These are phyloP conservation scores for Mechanitis mazaeus DNA, from an alignment of 2,888 invertebrate genomes.

Conservation along the genomic window DNA sequence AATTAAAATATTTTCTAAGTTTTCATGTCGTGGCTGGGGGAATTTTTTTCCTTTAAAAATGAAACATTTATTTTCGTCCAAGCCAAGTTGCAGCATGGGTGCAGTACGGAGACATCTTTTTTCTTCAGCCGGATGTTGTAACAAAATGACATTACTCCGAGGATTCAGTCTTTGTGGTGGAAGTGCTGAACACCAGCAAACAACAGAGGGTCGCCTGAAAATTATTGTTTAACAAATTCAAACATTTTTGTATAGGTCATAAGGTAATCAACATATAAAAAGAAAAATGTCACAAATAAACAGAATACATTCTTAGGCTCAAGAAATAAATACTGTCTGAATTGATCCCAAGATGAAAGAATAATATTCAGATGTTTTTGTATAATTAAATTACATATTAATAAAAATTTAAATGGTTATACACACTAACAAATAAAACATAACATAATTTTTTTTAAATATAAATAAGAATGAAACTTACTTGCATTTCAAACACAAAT, in stretches of 20 bases:
- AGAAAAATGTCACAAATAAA: no score
- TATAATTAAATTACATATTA: no score
- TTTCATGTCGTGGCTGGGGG: slow-evolving; percentile 80
- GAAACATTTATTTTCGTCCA: slow-evolving; percentile 85
- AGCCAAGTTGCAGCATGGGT: slow-evolving; percentile 88
- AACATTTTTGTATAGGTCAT: no score
- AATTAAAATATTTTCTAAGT: slow-evolving; percentile 80
- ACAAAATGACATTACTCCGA: slow-evolving; percentile 83
- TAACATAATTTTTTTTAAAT: not conserved
- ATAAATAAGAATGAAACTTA: slow-evolving; percentile 58
- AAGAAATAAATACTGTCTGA: no score
- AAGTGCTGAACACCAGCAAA: slow-evolving; percentile 94
- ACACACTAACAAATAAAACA: no score
- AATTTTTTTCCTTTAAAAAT: slow-evolving; percentile 90
- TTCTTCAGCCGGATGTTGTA: slow-evolving; percentile 96
- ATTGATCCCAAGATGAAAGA: not conserved
- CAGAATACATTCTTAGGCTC: no score
- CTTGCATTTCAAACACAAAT: slow-evolving; percentile 85
- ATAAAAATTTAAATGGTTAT: no score
- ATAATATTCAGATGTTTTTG: not conserved
- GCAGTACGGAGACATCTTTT: slow-evolving; percentile 92
- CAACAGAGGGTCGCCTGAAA: slow-evolving; percentile 85
- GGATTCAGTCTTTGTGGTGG: slow-evolving; percentile 83
- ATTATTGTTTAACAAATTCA: not conserved
- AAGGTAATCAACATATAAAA: no score